These are phyloP conservation scores for Timema cristinae DNA, from an alignment of 2,888 invertebrate species.

Conservation along the genomic window DNA sequence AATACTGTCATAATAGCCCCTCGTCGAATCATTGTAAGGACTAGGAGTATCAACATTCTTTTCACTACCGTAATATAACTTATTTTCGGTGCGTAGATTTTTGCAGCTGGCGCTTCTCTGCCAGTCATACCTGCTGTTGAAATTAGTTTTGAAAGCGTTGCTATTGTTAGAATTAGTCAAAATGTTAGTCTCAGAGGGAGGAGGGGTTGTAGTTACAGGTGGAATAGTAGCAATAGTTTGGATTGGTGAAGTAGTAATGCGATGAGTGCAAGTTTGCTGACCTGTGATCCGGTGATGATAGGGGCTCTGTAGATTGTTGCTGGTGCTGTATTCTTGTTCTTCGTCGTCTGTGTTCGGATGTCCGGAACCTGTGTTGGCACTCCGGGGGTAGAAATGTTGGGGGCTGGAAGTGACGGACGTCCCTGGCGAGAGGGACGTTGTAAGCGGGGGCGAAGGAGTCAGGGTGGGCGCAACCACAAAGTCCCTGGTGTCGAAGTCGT, in stretches of 20 bases:
- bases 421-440: conserved; percentile 37
- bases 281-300: conserved; percentile 28
- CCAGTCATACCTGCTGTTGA: conserved; percentile 50
- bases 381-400: conserved; percentile 34
- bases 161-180: conserved; percentile 16
- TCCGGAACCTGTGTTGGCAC: conserved; percentile 19
- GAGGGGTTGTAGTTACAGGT: conserved; percentile 26
- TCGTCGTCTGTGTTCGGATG: conserved; percentile 27
- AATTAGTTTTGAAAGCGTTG: neutral
- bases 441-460: conserved; percentile 36
- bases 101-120: conserved; percentile 79
- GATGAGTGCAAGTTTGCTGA: conserved; percentile 25
- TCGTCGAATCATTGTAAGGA: conserved; percentile 18
- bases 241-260: conserved; percentile 31
- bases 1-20: conserved; percentile 28
- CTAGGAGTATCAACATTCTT: neutral
- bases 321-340: conserved; percentile 24
- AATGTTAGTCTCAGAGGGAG: conserved; percentile 24
- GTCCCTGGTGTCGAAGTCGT: conserved; percentile 32
- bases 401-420: conserved; percentile 39
- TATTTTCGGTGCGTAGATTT: conserved; percentile 68
- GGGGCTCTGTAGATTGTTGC: conserved; percentile 23
- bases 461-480: conserved; percentile 26
- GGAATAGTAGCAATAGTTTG: conserved; percentile 28
- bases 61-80: conserved; percentile 55